Base-by-base conservation (phyloP, 2,113 vertebrate genomes). In the Dendropsophus ebraccatus region DNA sequence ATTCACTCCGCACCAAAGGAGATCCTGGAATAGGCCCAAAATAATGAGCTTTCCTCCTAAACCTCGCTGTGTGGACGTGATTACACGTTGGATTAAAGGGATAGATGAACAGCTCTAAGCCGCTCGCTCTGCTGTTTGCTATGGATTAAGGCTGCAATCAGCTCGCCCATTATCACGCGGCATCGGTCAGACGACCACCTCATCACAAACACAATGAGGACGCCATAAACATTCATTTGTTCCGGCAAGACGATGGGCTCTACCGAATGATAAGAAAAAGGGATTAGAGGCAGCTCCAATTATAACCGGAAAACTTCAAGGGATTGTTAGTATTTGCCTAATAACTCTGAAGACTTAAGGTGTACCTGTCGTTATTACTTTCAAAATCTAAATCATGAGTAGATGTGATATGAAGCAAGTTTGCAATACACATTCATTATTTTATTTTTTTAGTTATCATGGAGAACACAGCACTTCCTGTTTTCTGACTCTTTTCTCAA, bases 211-310 rank as follows among this genome's bases (percentile, higher is more conserved):
- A 0, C 14, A 32, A 10, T 56, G 35, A 79, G n/a, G n/a, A 83
- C 17, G 32, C 37, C 32, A 19, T 79, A 70, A 88, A 52, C 65
- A 75, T 56, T 62, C 54, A 86, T 87, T 90, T 89, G 47, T 82
- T 72, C 45, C 81, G 37, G 84, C 65, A 3, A 4, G 2, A 65
- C 85, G 35, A 5, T 83, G 23, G 21, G 17, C 70, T 77, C 87
- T 83, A 88, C 69, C 17, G 11, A 72, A 84, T 75, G 23, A 82
- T 0, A 1, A 87, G 87, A 74, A 80, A 47, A 87, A 85, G 6
- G 11, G 2, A 78, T 85, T 77, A 85, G 81, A n/a, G 30, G 14
- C 28, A 5, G 13, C 23, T 62, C 10, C n/a, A 47, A 47, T 47
- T 47, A 47, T 47, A 47, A 10, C 5, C 45, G 4, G 10, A 47